phyloP scores from a whole-genome alignment of 1,140 invertebrate genomes.

The Branchinecta lynchi region DNA sequence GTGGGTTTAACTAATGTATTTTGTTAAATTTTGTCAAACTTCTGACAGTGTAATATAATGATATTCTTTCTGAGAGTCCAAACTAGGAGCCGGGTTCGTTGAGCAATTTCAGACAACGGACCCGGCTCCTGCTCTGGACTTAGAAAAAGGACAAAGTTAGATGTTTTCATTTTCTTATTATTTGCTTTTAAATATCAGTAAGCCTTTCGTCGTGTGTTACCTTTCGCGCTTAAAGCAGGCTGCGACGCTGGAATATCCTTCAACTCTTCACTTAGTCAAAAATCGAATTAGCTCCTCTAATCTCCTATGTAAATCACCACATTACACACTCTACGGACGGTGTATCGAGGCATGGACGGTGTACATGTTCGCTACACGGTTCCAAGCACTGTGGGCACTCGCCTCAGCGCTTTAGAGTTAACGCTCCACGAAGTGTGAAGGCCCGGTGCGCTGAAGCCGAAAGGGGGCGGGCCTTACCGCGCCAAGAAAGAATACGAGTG shows the following conservation, averaged over 20 bases:
- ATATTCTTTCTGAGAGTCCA: no score
- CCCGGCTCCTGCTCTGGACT: no score
- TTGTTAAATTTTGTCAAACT: no score
- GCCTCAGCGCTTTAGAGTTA: not conserved
- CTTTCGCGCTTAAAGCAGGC: no score
- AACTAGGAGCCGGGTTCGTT: no score
- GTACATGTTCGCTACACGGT: conserved; percentile 10
- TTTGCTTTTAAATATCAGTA: no score
- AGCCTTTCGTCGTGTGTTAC: no score
- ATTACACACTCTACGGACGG: conserved; percentile 5
- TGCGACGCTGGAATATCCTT: not conserved
- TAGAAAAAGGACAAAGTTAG: no score
- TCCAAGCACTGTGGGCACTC: conserved; percentile 2
- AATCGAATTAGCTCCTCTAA: not conserved
- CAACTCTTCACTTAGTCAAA: not conserved
- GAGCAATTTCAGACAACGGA: no score
- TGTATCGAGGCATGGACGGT: not conserved
- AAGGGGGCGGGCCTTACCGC: not conserved
- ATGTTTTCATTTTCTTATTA: no score
- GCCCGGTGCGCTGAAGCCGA: not conserved
- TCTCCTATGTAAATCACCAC: conserved; percentile 11
- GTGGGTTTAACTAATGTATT: no score
- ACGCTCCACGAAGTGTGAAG: not conserved
- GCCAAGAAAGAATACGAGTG: not conserved
- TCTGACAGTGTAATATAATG: no score